Evolutionary conservation across 2,888 invertebrate species (phyloP).

Genomic region (Napeogenes sylphis): DNA sequence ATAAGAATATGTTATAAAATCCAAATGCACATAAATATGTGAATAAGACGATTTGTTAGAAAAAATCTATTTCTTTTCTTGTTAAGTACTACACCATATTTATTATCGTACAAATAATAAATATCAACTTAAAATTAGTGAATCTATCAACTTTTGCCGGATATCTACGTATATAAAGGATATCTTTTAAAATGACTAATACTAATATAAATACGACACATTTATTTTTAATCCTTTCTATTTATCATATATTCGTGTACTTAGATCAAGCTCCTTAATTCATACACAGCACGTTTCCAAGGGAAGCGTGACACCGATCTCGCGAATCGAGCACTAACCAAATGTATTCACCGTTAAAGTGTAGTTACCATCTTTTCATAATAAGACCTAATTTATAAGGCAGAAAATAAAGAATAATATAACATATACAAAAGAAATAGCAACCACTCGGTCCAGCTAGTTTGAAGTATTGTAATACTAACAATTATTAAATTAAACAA

Average conservation of each 20-base stretch:
- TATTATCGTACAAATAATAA: no score
- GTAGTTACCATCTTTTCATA: conserved; percentile 50
- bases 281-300: conserved; percentile 68
- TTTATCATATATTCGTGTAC: conserved; percentile 33
- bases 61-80: no score
- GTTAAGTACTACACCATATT: no score
- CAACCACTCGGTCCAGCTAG: neutral
- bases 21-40: no score
- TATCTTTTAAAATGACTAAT: no score
- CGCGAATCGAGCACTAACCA: conserved; percentile 54
- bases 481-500: neutral
- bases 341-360: conserved; percentile 57
- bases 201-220: neutral
- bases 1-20: no score
- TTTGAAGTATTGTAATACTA: no score
- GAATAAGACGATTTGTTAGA: no score
- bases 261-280: conserved; percentile 62
- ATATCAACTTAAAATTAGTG: no score
- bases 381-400: conserved; percentile 24
- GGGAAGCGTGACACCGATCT: conserved; percentile 56
- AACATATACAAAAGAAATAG: neutral
- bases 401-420: neutral
- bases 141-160: no score
- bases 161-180: no score
- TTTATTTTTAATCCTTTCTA: conserved; percentile 36